Conservation (phyloP, 2,113 vertebrate species). For the Dasyurus viverrinus region DNA sequence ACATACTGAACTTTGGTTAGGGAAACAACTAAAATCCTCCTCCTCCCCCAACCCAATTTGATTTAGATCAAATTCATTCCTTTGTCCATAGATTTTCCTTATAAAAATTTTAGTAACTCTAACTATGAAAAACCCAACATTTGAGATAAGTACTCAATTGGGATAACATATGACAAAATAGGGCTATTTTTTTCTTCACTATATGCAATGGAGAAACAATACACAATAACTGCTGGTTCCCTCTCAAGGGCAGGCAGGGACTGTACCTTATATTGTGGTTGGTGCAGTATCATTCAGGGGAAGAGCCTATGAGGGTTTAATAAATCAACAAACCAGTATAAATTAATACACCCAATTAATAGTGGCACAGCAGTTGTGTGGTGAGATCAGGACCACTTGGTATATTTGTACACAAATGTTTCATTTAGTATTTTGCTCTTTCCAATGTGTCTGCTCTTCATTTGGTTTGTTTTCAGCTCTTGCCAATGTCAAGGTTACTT, state of each 20-base stretch:
- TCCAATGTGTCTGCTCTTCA: not conserved
- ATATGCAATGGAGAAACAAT: not conserved
- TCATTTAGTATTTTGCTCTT: not conserved
- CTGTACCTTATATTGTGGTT: not conserved
- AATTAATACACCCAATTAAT: not conserved
- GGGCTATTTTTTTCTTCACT: not conserved
- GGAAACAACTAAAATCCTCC: not conserved
- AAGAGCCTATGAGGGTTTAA: not conserved
- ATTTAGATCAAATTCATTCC: not conserved
- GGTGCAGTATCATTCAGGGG: not conserved
- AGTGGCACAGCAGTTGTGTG: not conserved
- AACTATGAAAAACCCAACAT: not conserved
- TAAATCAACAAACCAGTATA: not conserved
- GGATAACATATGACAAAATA: not conserved
- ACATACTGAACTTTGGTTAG: constrained; percentile 1
- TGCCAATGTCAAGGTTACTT: not conserved
- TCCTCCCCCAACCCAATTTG: not conserved
- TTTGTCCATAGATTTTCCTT: not conserved
- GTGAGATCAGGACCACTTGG: not conserved
- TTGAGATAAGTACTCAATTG: not conserved
- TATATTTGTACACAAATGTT: not conserved
- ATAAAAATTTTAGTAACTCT: not conserved
- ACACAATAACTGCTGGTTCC: not conserved
- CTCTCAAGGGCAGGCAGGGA: not conserved
- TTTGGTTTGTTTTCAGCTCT: not conserved